These are phyloP conservation scores for Drosophila lutescens DNA, from an alignment of 2,888 invertebrate genomes.

Conservation along the genomic window DNA sequence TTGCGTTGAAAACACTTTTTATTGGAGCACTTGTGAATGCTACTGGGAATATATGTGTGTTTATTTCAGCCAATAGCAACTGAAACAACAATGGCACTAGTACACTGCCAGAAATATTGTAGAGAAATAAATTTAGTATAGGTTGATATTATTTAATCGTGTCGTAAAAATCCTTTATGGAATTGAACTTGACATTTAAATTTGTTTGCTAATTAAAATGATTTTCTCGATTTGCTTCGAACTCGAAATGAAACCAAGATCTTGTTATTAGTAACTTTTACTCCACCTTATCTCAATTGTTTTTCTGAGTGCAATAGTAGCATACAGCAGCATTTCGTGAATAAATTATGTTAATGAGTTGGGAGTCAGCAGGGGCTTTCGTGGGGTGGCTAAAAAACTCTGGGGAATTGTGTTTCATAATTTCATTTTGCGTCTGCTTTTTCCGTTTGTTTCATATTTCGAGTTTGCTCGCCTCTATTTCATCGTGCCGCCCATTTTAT, in stretches of 20 bases:
- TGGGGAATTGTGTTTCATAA: conserved; percentile 28
- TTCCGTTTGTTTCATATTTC: conserved; percentile 6
- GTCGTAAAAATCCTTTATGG: not conserved
- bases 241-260: too few species aligned
- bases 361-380: not conserved
- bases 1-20: conserved; percentile 16
- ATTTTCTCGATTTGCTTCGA: not conserved
- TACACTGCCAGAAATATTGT: conserved; percentile 4
- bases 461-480: not conserved
- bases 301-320: conserved; percentile 7
- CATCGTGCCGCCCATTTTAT: conserved; percentile 2
- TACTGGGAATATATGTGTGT: conserved; percentile 1
- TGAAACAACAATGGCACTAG: conserved; percentile 9
- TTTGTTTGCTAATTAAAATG: conserved; percentile 9
- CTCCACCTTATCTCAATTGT: not conserved
- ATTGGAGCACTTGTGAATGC: conserved; percentile 20
- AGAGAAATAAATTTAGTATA: not conserved
- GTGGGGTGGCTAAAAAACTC: conserved; percentile 8
- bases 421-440: conserved; percentile 7
- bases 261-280: too few species aligned
- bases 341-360: conserved; percentile 12
- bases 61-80: conserved; percentile 3
- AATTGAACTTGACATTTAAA: conserved; percentile 11
- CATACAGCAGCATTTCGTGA: conserved; percentile 3
- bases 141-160: not conserved